These are phyloP conservation scores for Oceanodroma tethys DNA, from an alignment of 2,113 vertebrate species.

Conservation along the genomic window DNA sequence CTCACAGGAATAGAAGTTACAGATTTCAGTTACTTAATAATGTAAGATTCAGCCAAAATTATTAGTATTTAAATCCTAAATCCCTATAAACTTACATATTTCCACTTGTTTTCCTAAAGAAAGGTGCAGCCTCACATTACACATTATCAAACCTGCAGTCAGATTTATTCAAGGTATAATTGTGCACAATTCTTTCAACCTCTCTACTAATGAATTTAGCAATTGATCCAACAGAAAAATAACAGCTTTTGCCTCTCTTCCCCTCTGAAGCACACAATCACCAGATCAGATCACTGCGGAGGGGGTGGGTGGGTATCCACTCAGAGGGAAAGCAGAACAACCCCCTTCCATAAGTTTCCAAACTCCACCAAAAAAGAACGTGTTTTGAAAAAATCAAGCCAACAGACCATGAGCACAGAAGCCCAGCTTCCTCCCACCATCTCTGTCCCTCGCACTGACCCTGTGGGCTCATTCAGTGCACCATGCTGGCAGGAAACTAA, in stretches of 20 bases:
- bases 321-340: not conserved
- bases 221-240: not conserved
- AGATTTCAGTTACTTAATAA: not conserved
- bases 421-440: not conserved
- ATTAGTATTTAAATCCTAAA: not conserved
- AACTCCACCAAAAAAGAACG: not conserved
- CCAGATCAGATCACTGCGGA: not conserved
- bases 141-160: not conserved
- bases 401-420: not conserved
- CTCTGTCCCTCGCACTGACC: rapidly evolving
- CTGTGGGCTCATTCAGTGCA: not conserved
- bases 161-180: not conserved
- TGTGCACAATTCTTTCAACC: not conserved
- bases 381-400: not conserved
- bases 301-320: not conserved
- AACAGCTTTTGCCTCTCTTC: not conserved
- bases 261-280: not conserved
- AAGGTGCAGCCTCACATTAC: not conserved
- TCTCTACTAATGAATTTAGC: not conserved
- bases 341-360: not conserved
- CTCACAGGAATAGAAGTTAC: not conserved
- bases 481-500: not conserved
- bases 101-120: not conserved
- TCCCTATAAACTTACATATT: rapidly evolving
- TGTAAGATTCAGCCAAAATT: not conserved